Base-by-base conservation (phyloP, 2,888 invertebrate genomes). In the Podotricha telesiphe region DNA sequence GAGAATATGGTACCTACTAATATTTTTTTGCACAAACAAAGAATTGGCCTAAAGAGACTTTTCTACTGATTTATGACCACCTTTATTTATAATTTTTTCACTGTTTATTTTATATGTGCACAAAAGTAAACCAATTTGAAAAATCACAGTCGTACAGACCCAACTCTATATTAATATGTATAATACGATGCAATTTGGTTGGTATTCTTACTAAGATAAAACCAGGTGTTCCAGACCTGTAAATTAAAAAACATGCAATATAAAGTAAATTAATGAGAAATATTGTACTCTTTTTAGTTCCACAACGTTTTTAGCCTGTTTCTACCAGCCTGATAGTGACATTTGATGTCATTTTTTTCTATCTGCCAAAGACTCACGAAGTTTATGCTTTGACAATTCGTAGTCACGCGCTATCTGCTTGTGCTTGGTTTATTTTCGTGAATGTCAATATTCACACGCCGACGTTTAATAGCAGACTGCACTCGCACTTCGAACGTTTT, bases 401-500 rank as follows among this genome's bases (percentile, higher is more conserved):
- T 11, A 17, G 34, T 55, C 17, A 34, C 34, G n/a, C 51, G 22
- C 28, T 37, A 10, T 42, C 13, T 42, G 28, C 3, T 10, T 34
- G 10, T 11, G 34, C 34, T 13, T 34, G 17, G 55, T 55, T 55
- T 17, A 37, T 17, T 55, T 55, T 34, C 34, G 37, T 55, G 34
- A 55, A 10, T 55, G 55, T 17, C 34, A 37, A 55, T 55, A 3
- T 55, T 15, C 34, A 55, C 55, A 10, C 17, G 34, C 34, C n/a
- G 55, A 7, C 34, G 17, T 34, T 55, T 55, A 34, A 55, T 37
- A 19, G 11, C 34, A 53, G 53, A 34, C 37, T 55, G 55, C 17
- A 55, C 17, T 55, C 34, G 11, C 17, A 55, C 55, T 17, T 55
- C 34, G 5, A 11, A 1, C 34, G 53, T 55, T 53, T 55, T 37